A percentile compares a stretch with the other conserved stretches of the same genome.
These are phyloP conservation scores for Geranospiza caerulescens DNA, from an alignment of 2,797 vertebrate genomes.

Conservation along the genomic window DNA sequence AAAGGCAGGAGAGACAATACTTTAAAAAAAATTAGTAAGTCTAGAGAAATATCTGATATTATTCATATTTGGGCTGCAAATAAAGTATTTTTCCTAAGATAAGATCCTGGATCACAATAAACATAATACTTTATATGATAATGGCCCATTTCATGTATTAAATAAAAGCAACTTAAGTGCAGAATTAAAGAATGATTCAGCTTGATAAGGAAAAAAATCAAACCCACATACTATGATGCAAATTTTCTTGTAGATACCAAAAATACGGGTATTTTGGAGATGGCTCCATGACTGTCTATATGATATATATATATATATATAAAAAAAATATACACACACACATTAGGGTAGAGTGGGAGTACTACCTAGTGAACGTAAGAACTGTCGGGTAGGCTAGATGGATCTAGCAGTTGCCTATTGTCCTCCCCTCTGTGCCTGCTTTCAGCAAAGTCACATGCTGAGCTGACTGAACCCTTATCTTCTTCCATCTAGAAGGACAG, in stretches of 20 bases:
- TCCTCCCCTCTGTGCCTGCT: slow-evolving; percentile 95
- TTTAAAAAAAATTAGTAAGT: not conserved
- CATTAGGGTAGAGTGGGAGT: slow-evolving; percentile 62
- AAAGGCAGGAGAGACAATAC: not conserved
- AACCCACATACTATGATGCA: not conserved
- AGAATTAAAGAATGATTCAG: slow-evolving; percentile 31
- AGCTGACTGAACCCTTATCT: slow-evolving; percentile 95
- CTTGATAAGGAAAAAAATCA: not conserved
- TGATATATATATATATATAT: not conserved
- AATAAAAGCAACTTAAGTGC: slow-evolving; percentile 13
- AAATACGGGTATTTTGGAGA: slow-evolving; percentile 10
- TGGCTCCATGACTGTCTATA: not conserved
- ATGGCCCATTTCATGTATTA: not conserved
- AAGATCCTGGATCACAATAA: not conserved
- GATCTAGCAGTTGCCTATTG: slow-evolving; percentile 95
- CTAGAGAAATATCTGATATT: not conserved
- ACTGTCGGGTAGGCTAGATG: slow-evolving; percentile 80
- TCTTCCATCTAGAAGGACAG: slow-evolving; percentile 97
- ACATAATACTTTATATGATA: not conserved
- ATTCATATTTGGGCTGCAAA: not conserved
- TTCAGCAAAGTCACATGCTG: slow-evolving; percentile 99
- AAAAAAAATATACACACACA: not conserved
- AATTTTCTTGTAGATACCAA: not conserved
- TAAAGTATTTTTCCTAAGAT: not conserved
- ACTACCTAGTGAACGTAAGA: slow-evolving; percentile 81